Evolutionary conservation across 2,888 invertebrate genomes (phyloP), one percentile per base, ranked within the genome.

Genomic region (Pristionchus arcanus): DNA sequence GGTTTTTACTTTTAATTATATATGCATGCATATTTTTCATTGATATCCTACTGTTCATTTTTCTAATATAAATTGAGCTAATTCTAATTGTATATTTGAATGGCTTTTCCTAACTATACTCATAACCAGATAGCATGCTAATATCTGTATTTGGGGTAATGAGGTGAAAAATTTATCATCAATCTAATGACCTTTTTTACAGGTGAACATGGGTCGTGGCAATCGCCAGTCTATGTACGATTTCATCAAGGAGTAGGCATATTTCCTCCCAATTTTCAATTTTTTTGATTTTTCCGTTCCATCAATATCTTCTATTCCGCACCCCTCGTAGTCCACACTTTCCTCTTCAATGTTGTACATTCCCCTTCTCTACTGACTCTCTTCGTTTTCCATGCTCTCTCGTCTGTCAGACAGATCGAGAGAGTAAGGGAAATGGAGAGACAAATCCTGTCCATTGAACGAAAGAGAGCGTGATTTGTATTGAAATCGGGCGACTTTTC

Each of bases 151-250:
- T 49, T 5, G n/a, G n/a, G n/a, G n/a, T n/a, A n/a, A n/a, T n/a
- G n/a, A n/a, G n/a, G n/a, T n/a, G n/a, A n/a, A n/a, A n/a, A 63
- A 63, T 25, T 15, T 19, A 1, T 63, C 7, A 5, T 19, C 7
- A 25, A 25, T 63, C 15, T 74, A 34, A 85, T 59, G 0, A 31
- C 2, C 21, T 42, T 66, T 66, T 25, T 66, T 87, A 1, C 49
- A 87, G 87, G 87, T 87, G 28, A 87, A 87, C 71, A 87, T 71
- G 42, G 25, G 68, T 28, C 87, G 87, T 25, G 81, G 81, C 59
- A 89, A 89, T 34, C 89, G 89, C 16, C 55, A 55, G 34, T 89
- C 89, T n/a, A 66, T 89, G 34, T 89, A 89, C 81, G 89, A 89
- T 63, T 89, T 89, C 81, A 89, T 89, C 81, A 89, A 86, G 86